Evolutionary conservation across 2,888 invertebrate species (phyloP).

Genomic region (Orthosia gothica): DNA sequence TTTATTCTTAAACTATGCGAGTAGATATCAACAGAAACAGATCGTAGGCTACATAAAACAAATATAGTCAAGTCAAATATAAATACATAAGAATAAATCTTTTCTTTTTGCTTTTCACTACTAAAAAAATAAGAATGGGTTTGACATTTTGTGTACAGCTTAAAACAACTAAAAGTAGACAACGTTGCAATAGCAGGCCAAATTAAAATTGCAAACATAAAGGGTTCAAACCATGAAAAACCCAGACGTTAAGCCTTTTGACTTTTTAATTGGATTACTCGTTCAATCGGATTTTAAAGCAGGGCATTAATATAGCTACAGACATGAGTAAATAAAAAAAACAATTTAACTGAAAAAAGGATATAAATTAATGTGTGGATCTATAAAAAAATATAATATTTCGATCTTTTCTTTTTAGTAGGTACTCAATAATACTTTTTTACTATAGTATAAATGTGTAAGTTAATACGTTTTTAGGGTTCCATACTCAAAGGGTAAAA

Average conservation of each 20-base stretch:
- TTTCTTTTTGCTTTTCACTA: no score
- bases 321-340: not conserved
- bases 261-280: slow-evolving; percentile 37
- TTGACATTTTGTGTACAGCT: not conserved
- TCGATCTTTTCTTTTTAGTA: not conserved
- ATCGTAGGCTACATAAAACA: no score
- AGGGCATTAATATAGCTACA: slow-evolving; percentile 11
- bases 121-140: no score
- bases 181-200: not conserved
- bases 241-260: slow-evolving; percentile 25
- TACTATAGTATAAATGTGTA: no score
- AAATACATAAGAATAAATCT: no score
- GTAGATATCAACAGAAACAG: no score
- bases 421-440: no score
- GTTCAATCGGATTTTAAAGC: slow-evolving; percentile 20
- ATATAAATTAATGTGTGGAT: not conserved
- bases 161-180: not conserved
- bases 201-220: not conserved
- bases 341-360: not conserved
- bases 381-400: not conserved
- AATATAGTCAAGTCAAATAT: no score
- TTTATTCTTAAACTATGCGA: no score
- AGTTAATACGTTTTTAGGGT: no score
- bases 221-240: slow-evolving; percentile 12
- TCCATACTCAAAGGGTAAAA: no score